These are phyloP conservation scores for Orthochromis malagaraziensis DNA, from an alignment of 2,113 vertebrate genomes.

Conservation along the genomic window DNA sequence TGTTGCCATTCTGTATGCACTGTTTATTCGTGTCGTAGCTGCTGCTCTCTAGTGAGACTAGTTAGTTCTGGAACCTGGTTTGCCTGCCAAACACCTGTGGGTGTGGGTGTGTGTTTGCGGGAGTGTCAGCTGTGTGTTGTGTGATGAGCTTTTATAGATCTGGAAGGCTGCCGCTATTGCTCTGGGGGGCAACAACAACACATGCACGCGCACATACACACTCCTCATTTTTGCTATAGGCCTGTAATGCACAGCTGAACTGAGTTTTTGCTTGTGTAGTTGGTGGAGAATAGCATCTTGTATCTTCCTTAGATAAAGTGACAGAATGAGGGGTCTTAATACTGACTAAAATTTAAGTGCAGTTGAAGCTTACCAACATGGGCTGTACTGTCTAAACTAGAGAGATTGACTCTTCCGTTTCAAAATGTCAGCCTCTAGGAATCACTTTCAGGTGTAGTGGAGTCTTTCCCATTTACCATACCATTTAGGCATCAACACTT, in stretches of 20 bases:
- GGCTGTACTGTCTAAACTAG: neutral
- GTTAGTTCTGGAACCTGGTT: conserved; percentile 45
- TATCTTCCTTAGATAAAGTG: neutral
- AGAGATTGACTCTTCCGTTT: neutral
- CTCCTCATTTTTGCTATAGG: neutral
- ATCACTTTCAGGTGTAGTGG: neutral
- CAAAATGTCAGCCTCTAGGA: neutral
- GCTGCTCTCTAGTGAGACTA: conserved; percentile 10
- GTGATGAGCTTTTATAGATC: conserved; percentile 57
- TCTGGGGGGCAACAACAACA: conserved; percentile 7
- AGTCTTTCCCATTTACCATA: neutral
- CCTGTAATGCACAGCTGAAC: neutral
- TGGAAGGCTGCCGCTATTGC: conserved; percentile 60
- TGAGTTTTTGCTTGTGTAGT: conserved; percentile 16
- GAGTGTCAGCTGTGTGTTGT: conserved; percentile 19
- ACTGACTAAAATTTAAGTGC: neutral
- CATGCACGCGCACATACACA: neutral
- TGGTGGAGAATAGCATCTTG: neutral
- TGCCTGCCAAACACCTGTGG: conserved; percentile 19
- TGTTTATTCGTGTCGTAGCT: neutral
- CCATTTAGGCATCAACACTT: neutral
- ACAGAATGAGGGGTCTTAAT: neutral
- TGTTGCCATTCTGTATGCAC: neutral
- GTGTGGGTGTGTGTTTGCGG: neutral
- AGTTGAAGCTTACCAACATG: neutral